Percentiles rank a stretch among this genome's conserved stretches.
Conservation (phyloP, 1,140 invertebrate genomes). For the Battus philenor region DNA sequence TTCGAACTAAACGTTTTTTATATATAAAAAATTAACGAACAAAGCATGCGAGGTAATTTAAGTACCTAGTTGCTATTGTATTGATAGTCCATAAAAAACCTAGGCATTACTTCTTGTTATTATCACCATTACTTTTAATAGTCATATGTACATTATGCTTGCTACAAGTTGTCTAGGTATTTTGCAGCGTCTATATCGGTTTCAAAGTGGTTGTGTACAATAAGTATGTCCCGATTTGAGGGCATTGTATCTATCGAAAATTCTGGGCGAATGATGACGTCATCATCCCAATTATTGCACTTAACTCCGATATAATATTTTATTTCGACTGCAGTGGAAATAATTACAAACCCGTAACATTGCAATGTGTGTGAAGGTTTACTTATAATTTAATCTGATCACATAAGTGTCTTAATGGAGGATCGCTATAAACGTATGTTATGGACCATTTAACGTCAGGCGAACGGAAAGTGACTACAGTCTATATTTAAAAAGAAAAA, state of each 20-base stretch:
- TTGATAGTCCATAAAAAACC: background rate
- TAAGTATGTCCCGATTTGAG: too few species aligned
- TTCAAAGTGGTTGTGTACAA: too few species aligned
- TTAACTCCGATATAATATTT: too few species aligned
- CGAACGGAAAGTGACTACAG: background rate
- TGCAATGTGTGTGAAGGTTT: background rate
- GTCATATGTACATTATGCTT: background rate
- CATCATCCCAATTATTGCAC: too few species aligned
- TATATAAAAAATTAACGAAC: background rate
- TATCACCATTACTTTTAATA: background rate
- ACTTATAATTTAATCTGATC: too few species aligned
- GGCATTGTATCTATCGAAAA: too few species aligned
- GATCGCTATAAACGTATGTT: too few species aligned
- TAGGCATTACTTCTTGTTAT: background rate
- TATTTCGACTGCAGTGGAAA: too few species aligned
- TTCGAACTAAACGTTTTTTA: background rate
- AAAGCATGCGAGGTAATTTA: background rate
- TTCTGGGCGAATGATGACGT: too few species aligned
- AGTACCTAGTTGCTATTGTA: background rate
- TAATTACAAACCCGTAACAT: background rate
- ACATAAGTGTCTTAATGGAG: too few species aligned
- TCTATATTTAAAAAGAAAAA: background rate
- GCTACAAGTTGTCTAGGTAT: background rate
- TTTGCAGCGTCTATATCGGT: too few species aligned
- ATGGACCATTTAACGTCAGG: background rate